A percentile compares a stretch with the other conserved stretches of the same genome.
phyloP scores from a whole-genome alignment of 1,140 invertebrate genomes.

The Bombus impatiens region DNA sequence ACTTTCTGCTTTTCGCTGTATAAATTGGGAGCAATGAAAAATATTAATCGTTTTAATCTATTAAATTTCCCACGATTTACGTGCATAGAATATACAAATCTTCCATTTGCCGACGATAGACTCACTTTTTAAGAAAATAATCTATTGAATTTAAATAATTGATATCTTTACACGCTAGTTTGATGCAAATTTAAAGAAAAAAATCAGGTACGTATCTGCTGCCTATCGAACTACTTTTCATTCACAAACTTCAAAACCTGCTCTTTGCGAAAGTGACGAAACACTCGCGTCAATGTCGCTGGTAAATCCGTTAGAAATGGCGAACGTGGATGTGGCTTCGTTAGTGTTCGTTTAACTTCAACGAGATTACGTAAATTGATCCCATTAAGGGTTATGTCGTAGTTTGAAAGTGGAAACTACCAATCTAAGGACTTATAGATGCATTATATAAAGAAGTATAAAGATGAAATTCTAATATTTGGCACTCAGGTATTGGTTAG shows the following conservation, averaged over 20 bases:
- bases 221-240: too few species aligned
- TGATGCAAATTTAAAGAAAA: too few species aligned
- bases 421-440: background rate
- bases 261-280: background rate
- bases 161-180: background rate
- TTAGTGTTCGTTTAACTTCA: background rate
- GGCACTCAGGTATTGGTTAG: background rate
- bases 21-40: background rate
- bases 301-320: background rate
- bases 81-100: too few species aligned
- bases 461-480: background rate
- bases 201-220: too few species aligned
- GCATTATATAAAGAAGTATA: background rate
- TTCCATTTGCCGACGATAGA: background rate
- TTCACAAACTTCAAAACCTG: too few species aligned
- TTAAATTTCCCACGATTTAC: too few species aligned
- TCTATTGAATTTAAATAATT: background rate
- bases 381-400: slow-evolving; percentile 2
- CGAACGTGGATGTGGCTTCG: background rate
- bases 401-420: background rate
- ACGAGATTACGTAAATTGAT: background rate
- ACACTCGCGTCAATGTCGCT: background rate
- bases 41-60: background rate
- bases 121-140: background rate
- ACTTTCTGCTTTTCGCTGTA: background rate